A percentile compares a stretch with the other conserved stretches of the same genome.
Conservation (phyloP, 2,113 vertebrate species). For the Agapornis roseicollis region DNA sequence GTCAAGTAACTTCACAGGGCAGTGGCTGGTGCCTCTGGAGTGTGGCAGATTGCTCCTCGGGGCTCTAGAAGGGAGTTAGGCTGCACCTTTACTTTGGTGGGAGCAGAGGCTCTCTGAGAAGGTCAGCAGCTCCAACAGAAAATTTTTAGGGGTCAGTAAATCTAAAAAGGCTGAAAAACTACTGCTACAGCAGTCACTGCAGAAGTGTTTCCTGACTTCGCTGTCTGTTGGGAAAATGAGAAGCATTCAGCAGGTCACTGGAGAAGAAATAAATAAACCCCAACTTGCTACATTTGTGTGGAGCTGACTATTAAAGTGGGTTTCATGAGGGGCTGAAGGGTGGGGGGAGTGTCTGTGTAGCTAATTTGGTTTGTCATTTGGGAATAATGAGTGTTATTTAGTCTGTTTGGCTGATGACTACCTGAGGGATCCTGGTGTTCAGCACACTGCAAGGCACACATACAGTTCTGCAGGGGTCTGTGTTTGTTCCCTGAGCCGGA, state of each 20-base stretch:
- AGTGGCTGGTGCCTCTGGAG: neutral
- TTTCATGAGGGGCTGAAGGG: neutral
- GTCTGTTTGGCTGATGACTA: neutral
- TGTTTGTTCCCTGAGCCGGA: rapidly evolving
- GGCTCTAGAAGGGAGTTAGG: neutral
- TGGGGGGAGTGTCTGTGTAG: neutral
- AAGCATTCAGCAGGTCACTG: neutral
- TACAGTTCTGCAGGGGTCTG: neutral
- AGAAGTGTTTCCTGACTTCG: neutral
- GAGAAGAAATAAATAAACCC: neutral
- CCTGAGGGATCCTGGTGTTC: neutral
- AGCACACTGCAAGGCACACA: neutral
- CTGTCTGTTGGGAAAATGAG: neutral
- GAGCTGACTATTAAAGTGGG: neutral
- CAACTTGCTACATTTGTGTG: neutral
- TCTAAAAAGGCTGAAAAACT: neutral
- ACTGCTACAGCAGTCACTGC: neutral
- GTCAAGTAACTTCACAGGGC: neutral
- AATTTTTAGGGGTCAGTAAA: neutral
- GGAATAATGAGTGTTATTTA: neutral
- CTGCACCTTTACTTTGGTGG: neutral
- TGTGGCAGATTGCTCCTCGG: neutral
- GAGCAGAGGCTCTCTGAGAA: neutral
- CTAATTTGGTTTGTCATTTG: neutral
- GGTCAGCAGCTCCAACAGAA: neutral